These are phyloP conservation scores for Cynopterus brachyotis DNA, from an alignment of 2,113 vertebrate species.

Conservation along the genomic window DNA sequence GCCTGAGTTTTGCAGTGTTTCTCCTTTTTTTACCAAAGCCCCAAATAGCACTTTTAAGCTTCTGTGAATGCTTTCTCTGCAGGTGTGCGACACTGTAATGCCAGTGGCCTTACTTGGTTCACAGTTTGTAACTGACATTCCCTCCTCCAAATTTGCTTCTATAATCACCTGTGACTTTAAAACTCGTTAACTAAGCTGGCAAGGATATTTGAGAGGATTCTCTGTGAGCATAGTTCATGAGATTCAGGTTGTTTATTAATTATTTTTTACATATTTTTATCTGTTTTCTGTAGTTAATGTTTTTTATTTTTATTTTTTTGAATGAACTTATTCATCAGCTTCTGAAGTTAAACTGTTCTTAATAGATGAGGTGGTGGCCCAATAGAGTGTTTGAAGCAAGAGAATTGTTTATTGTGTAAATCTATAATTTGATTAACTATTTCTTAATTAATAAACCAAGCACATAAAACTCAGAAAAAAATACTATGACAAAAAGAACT, in stretches of 20 bases:
- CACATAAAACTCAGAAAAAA: background rate
- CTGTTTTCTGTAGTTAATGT: background rate
- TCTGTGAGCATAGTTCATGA: background rate
- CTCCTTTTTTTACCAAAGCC: background rate
- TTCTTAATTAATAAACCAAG: background rate
- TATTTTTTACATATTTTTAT: background rate
- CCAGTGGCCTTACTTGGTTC: background rate
- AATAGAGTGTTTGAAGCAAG: background rate
- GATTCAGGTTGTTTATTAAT: background rate
- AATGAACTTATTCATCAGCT: background rate
- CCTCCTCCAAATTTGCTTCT: background rate
- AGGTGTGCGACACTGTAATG: accelerated
- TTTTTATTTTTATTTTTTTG: background rate
- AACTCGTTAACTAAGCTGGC: background rate
- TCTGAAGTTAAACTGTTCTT: background rate
- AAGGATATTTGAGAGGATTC: background rate
- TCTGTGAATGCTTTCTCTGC: background rate
- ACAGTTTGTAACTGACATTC: background rate
- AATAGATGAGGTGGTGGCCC: background rate
- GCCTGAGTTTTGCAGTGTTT: background rate
- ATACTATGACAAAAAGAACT: background rate
- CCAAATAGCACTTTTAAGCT: background rate
- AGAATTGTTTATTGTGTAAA: background rate
- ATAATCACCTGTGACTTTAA: background rate
- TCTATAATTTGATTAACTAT: background rate